Percentiles rank a stretch among this genome's conserved stretches.
These are phyloP conservation scores for Abramis brama DNA, from an alignment of 2,113 vertebrate genomes.

Conservation along the genomic window DNA sequence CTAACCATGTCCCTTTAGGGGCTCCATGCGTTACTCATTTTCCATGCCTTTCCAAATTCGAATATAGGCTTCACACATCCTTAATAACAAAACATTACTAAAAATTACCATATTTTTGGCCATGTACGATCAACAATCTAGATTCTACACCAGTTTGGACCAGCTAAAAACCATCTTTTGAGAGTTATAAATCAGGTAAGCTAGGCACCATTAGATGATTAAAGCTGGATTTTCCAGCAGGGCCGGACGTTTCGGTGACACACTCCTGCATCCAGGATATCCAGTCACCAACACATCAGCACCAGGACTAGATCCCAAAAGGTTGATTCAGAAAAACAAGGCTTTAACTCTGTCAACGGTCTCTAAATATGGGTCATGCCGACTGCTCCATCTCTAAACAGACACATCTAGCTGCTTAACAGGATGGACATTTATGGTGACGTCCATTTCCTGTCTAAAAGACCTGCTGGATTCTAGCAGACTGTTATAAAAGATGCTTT, in stretches of 20 bases:
- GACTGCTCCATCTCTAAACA: slow-evolving; percentile 6
- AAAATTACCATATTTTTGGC: not conserved
- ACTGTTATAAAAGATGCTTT: slow-evolving; percentile 18
- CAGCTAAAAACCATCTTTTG: not conserved
- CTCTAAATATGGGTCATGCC: not conserved
- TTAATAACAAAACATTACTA: too few species aligned
- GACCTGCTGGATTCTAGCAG: not conserved
- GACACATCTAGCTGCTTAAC: slow-evolving; percentile 43
- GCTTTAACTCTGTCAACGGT: slow-evolving; percentile 55
- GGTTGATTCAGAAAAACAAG: slow-evolving; percentile 33
- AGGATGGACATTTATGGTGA: slow-evolving; percentile 42
- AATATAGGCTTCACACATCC: too few species aligned
- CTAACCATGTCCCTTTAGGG: too few species aligned
- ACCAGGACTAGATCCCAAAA: not conserved
- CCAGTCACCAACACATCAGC: slow-evolving; percentile 22
- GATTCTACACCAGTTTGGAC: not conserved
- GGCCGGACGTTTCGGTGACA: not conserved
- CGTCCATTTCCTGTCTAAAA: slow-evolving; percentile 28
- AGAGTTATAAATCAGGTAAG: not conserved
- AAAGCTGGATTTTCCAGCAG: not conserved
- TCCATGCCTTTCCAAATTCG: too few species aligned
- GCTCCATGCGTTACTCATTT: too few species aligned
- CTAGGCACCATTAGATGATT: not conserved
- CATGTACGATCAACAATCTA: not conserved
- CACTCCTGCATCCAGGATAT: slow-evolving; percentile 35